phyloP scores from a whole-genome alignment of 2,113 vertebrate species.

The Azemiops feae region DNA sequence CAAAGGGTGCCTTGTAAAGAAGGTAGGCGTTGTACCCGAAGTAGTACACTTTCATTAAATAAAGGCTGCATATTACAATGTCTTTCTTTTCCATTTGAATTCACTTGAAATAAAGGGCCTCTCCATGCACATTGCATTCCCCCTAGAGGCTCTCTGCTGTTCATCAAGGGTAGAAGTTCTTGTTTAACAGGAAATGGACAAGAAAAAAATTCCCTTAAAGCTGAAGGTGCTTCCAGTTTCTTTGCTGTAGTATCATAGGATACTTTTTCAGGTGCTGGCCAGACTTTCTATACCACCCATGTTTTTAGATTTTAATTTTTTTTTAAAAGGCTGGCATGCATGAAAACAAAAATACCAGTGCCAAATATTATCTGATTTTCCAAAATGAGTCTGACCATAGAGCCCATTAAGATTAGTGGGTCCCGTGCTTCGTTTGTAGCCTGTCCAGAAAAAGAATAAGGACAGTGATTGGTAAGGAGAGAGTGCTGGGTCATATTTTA shows the following conservation, averaged over 20 bases:
- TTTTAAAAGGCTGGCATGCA: background rate
- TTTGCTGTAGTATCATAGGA: background rate
- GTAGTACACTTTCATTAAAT: background rate
- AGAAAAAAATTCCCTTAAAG: background rate
- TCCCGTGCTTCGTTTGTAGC: background rate
- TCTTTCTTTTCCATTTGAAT: background rate
- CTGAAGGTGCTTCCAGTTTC: background rate
- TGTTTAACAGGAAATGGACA: background rate
- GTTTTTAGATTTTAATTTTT: background rate
- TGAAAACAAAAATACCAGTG: background rate
- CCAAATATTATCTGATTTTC: background rate
- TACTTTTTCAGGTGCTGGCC: background rate
- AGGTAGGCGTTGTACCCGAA: background rate
- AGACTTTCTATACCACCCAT: background rate
- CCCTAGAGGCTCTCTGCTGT: background rate
- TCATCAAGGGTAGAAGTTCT: background rate
- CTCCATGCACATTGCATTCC: background rate
- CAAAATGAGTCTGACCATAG: background rate
- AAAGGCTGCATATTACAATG: background rate
- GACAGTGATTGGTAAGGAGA: background rate
- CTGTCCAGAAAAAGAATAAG: background rate
- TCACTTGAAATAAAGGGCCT: background rate
- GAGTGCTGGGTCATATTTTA: background rate
- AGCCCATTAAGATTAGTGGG: background rate
- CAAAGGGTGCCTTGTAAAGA: constrained; percentile 36